These are phyloP conservation scores for Eunapius fragilis DNA, from an alignment of 37 sponge, comb jelly and placozoan species.

Conservation along the genomic window DNA sequence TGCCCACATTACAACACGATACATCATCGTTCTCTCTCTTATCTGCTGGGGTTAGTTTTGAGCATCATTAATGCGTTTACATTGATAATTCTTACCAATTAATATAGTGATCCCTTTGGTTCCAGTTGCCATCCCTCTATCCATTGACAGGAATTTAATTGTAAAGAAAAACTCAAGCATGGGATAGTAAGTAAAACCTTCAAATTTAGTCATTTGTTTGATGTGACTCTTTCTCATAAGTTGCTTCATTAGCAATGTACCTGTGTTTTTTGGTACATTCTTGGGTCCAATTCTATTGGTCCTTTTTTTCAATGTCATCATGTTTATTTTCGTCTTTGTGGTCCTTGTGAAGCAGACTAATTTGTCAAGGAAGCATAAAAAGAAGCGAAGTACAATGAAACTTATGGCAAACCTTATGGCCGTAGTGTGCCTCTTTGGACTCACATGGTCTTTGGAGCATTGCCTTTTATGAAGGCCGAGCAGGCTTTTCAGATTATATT, in stretches of 20 bases:
- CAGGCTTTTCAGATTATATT: conserved; percentile 56
- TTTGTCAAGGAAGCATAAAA: not conserved
- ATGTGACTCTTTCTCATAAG: conserved; percentile 3
- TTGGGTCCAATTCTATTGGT: conserved; percentile 45
- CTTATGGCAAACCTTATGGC: conserved; percentile 21
- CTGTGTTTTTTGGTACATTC: conserved; percentile 40
- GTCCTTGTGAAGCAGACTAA: conserved; percentile 35
- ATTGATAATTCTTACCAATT: not conserved
- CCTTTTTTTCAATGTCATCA: conserved; percentile 45
- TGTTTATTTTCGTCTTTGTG: conserved; percentile 29
- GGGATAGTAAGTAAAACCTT: not conserved
- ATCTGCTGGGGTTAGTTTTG: conserved; percentile 58
- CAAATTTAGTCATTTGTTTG: too few species aligned
- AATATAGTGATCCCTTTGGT: not conserved
- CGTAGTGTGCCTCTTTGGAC: conserved; percentile 43
- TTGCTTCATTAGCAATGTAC: conserved; percentile 52
- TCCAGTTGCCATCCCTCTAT: not conserved
- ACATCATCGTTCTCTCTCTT: conserved; percentile 21
- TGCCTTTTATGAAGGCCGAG: conserved; percentile 18
- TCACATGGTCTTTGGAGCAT: conserved; percentile 64
- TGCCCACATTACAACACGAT: conserved; percentile 15
- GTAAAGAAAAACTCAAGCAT: not conserved
- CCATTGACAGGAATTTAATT: not conserved
- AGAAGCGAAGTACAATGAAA: not conserved
- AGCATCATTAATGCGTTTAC: not conserved